Conservation (phyloP, 2,113 vertebrate genomes). For the Laterallus jamaicensis region DNA sequence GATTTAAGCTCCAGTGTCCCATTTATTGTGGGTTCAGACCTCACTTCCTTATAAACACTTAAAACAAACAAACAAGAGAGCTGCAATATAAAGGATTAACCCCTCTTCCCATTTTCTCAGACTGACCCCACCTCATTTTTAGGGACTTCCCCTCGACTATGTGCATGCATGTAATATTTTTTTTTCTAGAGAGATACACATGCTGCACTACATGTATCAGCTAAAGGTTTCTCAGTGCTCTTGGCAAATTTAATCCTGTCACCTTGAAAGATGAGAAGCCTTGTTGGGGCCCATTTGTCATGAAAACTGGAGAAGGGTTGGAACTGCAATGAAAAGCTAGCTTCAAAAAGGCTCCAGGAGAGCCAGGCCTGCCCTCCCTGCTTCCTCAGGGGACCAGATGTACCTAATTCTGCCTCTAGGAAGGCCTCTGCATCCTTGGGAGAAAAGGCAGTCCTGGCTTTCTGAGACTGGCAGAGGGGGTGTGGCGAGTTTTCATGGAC, state of each 20-base stretch:
- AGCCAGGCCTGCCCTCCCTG: neutral
- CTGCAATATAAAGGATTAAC: neutral
- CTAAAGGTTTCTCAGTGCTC: neutral
- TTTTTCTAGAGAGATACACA: neutral
- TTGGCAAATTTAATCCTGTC: neutral
- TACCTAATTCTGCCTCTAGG: neutral
- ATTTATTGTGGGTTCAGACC: neutral
- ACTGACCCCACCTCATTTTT: neutral
- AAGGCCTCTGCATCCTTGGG: neutral
- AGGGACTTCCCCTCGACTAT: neutral
- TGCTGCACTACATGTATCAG: neutral
- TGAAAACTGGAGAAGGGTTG: neutral
- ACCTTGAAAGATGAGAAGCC: neutral
- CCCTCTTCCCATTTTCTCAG: neutral
- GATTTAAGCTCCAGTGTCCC: neutral
- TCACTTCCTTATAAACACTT: neutral
- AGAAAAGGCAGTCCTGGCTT: neutral
- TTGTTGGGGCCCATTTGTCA: neutral
- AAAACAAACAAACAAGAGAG: neutral
- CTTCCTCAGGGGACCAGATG: neutral
- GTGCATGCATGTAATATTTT: neutral
- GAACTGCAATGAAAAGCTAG: neutral
- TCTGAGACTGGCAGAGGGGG: neutral
- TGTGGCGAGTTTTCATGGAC: neutral
- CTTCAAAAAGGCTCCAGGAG: neutral